Evolutionary conservation across 2,113 vertebrate genomes (phyloP).

Genomic region (Taurulus bubalis): DNA sequence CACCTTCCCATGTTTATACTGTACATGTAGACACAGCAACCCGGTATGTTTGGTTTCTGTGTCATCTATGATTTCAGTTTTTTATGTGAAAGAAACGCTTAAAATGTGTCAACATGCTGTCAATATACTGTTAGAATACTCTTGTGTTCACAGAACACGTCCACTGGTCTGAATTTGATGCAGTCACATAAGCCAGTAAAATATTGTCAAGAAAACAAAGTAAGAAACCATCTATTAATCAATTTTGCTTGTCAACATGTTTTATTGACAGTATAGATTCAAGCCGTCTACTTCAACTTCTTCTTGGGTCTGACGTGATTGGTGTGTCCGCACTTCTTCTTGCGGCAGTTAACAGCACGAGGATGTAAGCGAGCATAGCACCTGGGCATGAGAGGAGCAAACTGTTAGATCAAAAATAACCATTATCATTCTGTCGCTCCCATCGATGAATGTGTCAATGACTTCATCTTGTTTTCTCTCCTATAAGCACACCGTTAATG

Average conservation of each 20-base stretch:
- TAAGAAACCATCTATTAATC: background rate
- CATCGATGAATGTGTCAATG: background rate
- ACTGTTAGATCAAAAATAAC: background rate
- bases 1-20: background rate
- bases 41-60: background rate
- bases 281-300: constrained; percentile 92
- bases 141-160: background rate
- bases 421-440: background rate
- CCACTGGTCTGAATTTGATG: background rate
- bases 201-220: background rate
- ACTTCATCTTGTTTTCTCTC: background rate
- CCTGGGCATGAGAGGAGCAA: constrained; percentile 61
- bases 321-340: constrained; percentile 98
- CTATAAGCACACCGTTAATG: background rate
- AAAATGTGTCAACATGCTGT: background rate
- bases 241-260: background rate
- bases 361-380: constrained; percentile 95
- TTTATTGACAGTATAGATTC: constrained; percentile 9
- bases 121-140: background rate
- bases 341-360: constrained; percentile 95
- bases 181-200: background rate
- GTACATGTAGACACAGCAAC: background rate
- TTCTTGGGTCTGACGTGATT: constrained; percentile 98
- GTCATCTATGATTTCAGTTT: background rate
- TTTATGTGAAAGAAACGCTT: background rate